phyloP scores from a whole-genome alignment of 2,888 invertebrate genomes.

The Leucoma salicis region DNA sequence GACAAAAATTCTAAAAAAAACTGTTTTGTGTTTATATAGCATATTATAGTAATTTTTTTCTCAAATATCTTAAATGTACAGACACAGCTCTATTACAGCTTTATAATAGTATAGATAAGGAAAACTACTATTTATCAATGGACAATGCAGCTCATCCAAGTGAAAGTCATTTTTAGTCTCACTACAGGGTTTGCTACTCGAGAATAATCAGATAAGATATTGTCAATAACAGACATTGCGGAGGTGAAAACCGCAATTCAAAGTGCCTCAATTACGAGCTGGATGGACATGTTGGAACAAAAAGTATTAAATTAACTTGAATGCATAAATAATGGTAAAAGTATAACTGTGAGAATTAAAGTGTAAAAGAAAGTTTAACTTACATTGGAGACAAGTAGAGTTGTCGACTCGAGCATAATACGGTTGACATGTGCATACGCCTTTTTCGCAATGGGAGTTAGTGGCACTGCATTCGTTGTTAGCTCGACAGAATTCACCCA shows the following conservation, averaged over 20 bases:
- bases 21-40: no score
- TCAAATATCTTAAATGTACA: no score
- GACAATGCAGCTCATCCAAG: slow-evolving; percentile 45
- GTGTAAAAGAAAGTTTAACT: slow-evolving; percentile 59
- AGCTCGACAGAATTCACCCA: slow-evolving; percentile 85
- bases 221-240: slow-evolving; percentile 30
- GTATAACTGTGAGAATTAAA: background rate
- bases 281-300: slow-evolving; percentile 14
- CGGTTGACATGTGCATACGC: slow-evolving; percentile 90
- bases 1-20: no score
- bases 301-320: slow-evolving; percentile 16
- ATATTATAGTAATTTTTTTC: no score
- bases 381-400: slow-evolving; percentile 92
- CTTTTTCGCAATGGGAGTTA: slow-evolving; percentile 85
- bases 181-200: slow-evolving; percentile 50
- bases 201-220: slow-evolving; percentile 44
- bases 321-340: slow-evolving; percentile 5
- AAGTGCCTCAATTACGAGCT: slow-evolving; percentile 30
- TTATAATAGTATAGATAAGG: no score
- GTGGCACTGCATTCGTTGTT: slow-evolving; percentile 85
- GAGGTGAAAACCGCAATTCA: slow-evolving; percentile 42
- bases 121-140: slow-evolving; percentile 32
- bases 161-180: slow-evolving; percentile 62
- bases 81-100: no score
- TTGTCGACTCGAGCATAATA: slow-evolving; percentile 91